Conservation (phyloP, 2,888 invertebrate species). For the Elegia similella region DNA sequence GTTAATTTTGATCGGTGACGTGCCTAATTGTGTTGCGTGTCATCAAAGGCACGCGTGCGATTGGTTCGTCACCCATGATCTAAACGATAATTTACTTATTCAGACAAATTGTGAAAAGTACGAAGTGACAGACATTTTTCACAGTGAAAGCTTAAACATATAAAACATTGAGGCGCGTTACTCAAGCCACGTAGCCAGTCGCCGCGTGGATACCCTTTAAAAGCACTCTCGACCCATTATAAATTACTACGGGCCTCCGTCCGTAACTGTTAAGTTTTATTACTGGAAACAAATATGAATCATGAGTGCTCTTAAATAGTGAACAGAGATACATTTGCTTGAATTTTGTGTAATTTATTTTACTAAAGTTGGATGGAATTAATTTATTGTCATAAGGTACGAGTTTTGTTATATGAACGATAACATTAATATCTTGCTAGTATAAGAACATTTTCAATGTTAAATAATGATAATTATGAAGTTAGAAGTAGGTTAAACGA, state of each 20-base stretch:
- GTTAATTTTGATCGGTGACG: no score
- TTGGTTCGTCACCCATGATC: no score
- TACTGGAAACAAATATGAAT: conserved; percentile 27
- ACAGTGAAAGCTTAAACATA: background rate
- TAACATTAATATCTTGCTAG: no score
- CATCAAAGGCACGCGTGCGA: no score
- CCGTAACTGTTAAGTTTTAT: conserved; percentile 53
- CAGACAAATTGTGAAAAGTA: background rate
- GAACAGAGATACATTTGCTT: background rate
- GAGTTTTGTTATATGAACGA: no score
- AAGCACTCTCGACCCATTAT: conserved; percentile 66
- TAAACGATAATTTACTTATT: no score
- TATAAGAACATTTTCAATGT: no score
- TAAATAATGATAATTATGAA: no score
- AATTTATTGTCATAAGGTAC: background rate
- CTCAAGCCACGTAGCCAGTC: conserved; percentile 11
- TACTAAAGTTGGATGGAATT: background rate
- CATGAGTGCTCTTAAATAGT: conserved; percentile 9
- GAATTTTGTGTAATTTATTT: background rate
- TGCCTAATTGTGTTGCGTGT: no score
- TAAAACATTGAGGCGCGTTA: background rate
- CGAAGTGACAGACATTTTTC: background rate
- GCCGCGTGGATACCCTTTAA: conserved; percentile 43
- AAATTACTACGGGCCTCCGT: conserved; percentile 52
- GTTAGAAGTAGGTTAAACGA: no score